Conservation (phyloP, 37 sponge, comb jelly and placozoan species). For the Beroe forskalii region DNA sequence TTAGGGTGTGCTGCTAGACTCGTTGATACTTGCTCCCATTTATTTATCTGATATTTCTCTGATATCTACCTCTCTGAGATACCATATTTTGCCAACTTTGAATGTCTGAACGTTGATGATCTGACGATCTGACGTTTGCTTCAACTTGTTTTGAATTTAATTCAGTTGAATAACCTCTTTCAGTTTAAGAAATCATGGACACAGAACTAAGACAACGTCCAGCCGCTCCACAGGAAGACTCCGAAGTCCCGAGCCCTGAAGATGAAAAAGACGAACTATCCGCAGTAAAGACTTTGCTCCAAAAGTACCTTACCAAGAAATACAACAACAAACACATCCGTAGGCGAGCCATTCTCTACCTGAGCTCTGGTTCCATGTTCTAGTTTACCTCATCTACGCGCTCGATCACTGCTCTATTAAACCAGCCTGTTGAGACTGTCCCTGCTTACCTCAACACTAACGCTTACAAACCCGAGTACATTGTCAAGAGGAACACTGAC, state of each 20-base stretch:
- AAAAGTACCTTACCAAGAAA: conserved; percentile 33
- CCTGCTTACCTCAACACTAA: neutral
- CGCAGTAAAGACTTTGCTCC: conserved; percentile 17
- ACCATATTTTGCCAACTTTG: too few relatives aligned
- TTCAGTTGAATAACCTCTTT: too few relatives aligned
- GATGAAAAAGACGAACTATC: conserved; percentile 28
- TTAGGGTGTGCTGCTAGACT: too few relatives aligned
- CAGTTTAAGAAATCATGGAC: too few relatives aligned
- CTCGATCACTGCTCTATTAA: neutral
- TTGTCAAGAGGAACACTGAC: too few relatives aligned
- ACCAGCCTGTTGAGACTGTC: neutral
- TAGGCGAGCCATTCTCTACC: neutral
- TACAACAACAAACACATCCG: conserved; percentile 36
- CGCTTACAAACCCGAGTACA: neutral
- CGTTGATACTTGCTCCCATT: too few relatives aligned
- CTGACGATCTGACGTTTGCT: too few relatives aligned
- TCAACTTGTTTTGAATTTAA: too few relatives aligned
- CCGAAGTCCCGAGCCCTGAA: neutral
- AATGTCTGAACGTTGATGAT: too few relatives aligned
- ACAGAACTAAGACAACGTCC: neutral
- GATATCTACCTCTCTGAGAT: too few relatives aligned
- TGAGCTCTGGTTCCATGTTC: neutral
- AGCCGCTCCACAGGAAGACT: neutral
- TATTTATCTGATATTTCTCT: too few relatives aligned
- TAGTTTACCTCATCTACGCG: neutral